phyloP scores from a whole-genome alignment of 2,797 vertebrate species.

The Thamnophis elegans region DNA sequence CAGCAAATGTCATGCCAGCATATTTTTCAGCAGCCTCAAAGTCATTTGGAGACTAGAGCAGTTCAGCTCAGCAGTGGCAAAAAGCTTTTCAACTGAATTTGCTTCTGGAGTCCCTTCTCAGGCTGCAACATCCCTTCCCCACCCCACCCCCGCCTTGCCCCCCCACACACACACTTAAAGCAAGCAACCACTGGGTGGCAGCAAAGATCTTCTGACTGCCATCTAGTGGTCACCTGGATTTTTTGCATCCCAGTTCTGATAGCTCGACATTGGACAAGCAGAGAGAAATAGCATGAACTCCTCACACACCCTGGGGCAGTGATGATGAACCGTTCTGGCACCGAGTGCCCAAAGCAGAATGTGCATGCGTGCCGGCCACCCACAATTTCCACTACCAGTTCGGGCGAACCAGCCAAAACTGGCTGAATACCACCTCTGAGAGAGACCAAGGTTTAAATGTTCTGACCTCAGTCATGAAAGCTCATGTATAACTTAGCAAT shows the following conservation, averaged over 20 bases:
- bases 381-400: no score
- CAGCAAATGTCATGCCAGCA: not conserved
- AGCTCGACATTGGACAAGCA: not conserved
- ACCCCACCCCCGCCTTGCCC: rapidly evolving
- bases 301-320: not conserved
- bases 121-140: no score
- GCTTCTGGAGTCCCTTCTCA: not conserved
- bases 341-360: no score
- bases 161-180: not conserved
- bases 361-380: no score
- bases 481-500: not conserved
- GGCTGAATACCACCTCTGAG: no score
- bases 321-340: no score
- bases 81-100: not conserved
- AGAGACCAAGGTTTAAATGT: not conserved
- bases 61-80: not conserved
- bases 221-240: not conserved
- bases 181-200: not conserved
- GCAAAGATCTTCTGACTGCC: not conserved
- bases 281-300: not conserved
- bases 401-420: no score
- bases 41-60: not conserved
- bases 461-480: not conserved
- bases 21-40: not conserved
- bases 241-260: not conserved